phyloP scores from a whole-genome alignment of 2,888 invertebrate genomes.

The Suillia variegata region DNA sequence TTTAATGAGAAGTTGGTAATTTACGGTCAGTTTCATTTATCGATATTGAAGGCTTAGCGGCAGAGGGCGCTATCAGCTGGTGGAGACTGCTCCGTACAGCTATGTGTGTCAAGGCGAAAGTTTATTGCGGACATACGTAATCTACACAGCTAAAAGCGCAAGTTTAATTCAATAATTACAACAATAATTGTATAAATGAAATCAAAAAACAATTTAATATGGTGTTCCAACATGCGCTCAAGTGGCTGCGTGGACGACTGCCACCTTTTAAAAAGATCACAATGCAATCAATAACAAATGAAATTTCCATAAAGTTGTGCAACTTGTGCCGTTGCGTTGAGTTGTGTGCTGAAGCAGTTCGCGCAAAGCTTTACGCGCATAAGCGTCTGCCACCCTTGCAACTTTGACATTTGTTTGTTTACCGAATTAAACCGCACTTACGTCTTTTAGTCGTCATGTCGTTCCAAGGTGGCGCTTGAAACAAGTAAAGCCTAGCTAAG shows the following conservation, averaged over 20 bases:
- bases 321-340: not conserved
- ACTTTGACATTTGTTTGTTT: constrained; percentile 3
- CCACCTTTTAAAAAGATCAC: not conserved
- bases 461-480: too few species aligned
- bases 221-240: not conserved
- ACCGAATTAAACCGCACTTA: not conserved
- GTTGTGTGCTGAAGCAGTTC: not conserved
- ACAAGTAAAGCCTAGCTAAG: too few species aligned
- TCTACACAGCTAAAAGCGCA: too few species aligned
- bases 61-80: too few species aligned
- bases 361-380: too few species aligned
- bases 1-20: too few species aligned
- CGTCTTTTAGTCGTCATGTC: too few species aligned
- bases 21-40: not conserved
- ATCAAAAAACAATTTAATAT: constrained; percentile 10
- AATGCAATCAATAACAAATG: not conserved
- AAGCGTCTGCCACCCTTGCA: constrained; percentile 11
- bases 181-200: constrained; percentile 2
- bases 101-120: constrained; percentile 24
- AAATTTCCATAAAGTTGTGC: not conserved
- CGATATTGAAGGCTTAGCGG: not conserved
- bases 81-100: too few species aligned
- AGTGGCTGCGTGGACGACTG: not conserved
- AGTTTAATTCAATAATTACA: constrained; percentile 1
- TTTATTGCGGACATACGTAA: constrained; percentile 5